Evolutionary conservation across 2,797 vertebrate genomes (phyloP).

Genomic region (Aplochiton taeniatus): DNA sequence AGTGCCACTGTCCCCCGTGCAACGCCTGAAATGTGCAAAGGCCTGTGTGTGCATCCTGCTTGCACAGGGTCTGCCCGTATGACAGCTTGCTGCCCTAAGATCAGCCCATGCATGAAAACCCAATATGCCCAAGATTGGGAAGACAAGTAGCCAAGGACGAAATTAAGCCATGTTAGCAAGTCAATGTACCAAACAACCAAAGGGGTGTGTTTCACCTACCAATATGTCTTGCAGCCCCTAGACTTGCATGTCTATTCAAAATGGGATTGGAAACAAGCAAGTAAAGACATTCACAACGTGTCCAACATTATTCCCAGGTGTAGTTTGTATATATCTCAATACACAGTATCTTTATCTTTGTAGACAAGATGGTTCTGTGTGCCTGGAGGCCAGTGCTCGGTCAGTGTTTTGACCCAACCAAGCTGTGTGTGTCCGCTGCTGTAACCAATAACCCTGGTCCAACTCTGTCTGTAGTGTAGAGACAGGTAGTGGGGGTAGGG

Average conservation of each 20-base stretch:
- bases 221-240: too few relatives aligned
- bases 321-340: too few relatives aligned
- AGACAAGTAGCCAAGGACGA: constrained; percentile 11
- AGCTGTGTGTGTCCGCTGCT: background rate
- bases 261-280: too few relatives aligned
- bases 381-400: background rate
- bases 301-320: too few relatives aligned
- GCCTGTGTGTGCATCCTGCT: constrained; percentile 17
- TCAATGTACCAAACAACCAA: constrained; percentile 8
- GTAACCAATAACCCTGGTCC: background rate
- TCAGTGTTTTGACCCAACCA: background rate
- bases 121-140: constrained; percentile 42
- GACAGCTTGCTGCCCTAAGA: constrained; percentile 36
- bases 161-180: constrained; percentile 6
- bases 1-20: constrained; percentile 1
- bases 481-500: background rate
- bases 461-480: background rate
- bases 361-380: too few relatives aligned
- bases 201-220: background rate
- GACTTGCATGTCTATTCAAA: too few relatives aligned
- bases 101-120: constrained; percentile 47
- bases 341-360: too few relatives aligned
- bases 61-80: constrained; percentile 4
- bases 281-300: too few relatives aligned
- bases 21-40: constrained; percentile 14